Base-by-base conservation (phyloP, 2,797 vertebrate genomes). In the Buphagus erythrorhynchus region DNA sequence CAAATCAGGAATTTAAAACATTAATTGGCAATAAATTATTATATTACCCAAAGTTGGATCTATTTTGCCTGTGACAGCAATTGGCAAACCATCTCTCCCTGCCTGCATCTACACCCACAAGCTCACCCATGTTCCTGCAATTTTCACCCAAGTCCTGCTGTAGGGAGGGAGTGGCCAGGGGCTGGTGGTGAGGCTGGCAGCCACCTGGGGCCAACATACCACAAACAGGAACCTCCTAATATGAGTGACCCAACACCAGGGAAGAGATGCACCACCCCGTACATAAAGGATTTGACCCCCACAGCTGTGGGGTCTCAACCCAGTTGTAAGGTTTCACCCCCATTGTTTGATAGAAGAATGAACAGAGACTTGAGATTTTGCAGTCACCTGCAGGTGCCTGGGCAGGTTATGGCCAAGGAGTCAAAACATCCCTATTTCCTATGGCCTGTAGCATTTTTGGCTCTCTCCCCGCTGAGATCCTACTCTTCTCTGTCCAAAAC, bases 141-240 rank as follows among this genome's bases (percentile, higher is more conserved):
- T 28, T 67, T 48, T 31, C 11, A 3, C 19, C 71, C 54, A 35
- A 2, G 0, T 66, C 19, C 28, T 3, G 1, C 54, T 6, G 31
- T 17, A 43, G 43, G 11, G 9, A 29, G 11, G 19, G 45, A 49
- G 14, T 3, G 6, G 24, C 13, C 6, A 20, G 13, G 29, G 18
- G 8, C 25, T 13, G 8, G 3, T 13, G 17, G 31, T 38, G 11
- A 31, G 19, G 24, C 49, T 69, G 35, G 29, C 58, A 66, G 52
- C 16, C 19, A 25, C 33, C 22, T 0, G 0, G 14, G 21, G 22
- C 11, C n/a, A 48, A 7, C 19, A 11, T 6, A 17, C 25, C 38
- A 4, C 8, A 14, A 16, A 29, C 9, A 43, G 28, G 28, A 58
- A 45, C 14, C 9, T 35, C 38, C 9, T 38, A 6, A 28, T 2